A percentile compares a stretch with the other conserved stretches of the same genome.
phyloP scores from a whole-genome alignment of 1,140 invertebrate genomes.

The Aphis gossypii region DNA sequence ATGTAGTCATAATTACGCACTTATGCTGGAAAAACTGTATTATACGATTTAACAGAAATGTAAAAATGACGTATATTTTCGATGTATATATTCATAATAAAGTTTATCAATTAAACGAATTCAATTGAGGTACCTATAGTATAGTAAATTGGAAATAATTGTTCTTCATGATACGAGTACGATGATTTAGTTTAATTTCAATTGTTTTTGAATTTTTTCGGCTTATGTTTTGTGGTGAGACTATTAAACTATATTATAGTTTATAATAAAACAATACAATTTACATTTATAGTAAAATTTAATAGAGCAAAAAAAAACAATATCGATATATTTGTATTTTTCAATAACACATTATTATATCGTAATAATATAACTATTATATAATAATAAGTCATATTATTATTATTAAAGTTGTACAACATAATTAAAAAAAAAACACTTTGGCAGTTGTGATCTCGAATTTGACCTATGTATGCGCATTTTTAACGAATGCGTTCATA shows the following conservation, averaged over 20 bases:
- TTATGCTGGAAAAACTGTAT: neutral
- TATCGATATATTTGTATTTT: neutral
- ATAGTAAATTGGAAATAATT: neutral
- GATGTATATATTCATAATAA: neutral
- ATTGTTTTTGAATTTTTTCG: neutral
- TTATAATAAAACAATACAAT: neutral
- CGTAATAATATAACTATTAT: neutral
- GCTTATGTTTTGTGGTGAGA: neutral
- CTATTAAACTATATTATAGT: neutral
- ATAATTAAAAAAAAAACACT: neutral
- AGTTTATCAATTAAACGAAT: neutral
- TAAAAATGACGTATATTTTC: neutral
- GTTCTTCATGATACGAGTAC: neutral
- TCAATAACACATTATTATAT: slow-evolving; percentile 5
- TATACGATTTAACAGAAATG: neutral
- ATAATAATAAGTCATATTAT: neutral
- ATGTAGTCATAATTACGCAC: neutral
- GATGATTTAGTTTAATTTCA: neutral
- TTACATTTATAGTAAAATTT: neutral
- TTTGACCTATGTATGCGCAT: neutral
- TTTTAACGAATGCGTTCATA: neutral
- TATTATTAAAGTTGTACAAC: neutral
- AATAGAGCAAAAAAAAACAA: neutral
- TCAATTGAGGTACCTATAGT: neutral
- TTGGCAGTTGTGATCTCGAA: slow-evolving; percentile 25